These are phyloP conservation scores for Geophilus truncorum DNA, from an alignment of 2,888 invertebrate genomes.

Conservation along the genomic window DNA sequence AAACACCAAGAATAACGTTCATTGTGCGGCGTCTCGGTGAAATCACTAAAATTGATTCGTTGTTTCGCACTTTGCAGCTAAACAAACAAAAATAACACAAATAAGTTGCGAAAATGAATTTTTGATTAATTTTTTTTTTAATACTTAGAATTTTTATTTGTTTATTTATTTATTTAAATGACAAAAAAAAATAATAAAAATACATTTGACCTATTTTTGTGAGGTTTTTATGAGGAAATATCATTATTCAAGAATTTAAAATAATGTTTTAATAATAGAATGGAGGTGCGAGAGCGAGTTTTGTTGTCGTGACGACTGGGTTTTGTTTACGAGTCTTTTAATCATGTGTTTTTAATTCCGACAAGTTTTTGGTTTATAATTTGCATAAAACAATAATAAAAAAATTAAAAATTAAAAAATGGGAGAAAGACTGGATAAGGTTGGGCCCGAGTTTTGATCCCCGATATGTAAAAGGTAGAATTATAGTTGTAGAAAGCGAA, in stretches of 20 bases:
- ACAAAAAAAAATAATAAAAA: background rate
- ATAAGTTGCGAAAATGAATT: background rate
- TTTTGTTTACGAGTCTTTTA: background rate
- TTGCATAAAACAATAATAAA: background rate
- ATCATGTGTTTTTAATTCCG: constrained; percentile 10
- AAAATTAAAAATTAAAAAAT: background rate
- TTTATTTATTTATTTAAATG: background rate
- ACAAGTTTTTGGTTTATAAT: constrained; percentile 5
- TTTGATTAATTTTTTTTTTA: background rate
- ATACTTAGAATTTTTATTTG: background rate
- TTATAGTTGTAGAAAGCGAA: too few relatives aligned
- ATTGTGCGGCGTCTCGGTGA: too few relatives aligned
- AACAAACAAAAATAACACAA: background rate
- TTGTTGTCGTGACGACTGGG: background rate
- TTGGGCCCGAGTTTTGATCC: too few relatives aligned
- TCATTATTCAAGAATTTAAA: background rate
- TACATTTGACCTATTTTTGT: background rate
- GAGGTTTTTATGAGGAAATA: background rate
- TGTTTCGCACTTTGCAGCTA: background rate
- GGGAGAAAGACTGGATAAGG: too few relatives aligned
- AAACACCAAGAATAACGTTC: too few relatives aligned
- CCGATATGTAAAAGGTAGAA: too few relatives aligned
- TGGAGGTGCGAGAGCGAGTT: too few relatives aligned
- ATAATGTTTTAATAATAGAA: background rate
- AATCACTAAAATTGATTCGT: background rate